phyloP scores from a whole-genome alignment of 2,113 vertebrate species.

The Notothenia coriiceps region DNA sequence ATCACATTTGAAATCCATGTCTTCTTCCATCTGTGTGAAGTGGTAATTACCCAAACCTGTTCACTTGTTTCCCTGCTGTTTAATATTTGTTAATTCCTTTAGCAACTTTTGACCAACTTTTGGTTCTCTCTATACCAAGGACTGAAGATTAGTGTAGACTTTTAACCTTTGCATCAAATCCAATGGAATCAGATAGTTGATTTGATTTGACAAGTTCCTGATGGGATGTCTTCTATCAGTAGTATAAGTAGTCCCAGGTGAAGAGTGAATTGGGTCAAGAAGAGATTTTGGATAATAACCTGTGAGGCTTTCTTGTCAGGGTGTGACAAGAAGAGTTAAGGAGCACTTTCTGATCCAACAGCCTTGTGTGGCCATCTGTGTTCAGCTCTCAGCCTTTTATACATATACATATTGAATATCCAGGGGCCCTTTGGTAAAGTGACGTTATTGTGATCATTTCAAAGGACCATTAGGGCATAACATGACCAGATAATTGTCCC shows the following conservation, averaged over 20 bases:
- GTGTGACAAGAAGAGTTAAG: slow-evolving; percentile 24
- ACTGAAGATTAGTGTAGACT: slow-evolving; percentile 6
- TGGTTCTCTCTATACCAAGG: background rate
- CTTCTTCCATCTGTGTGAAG: slow-evolving; percentile 55
- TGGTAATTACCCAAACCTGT: slow-evolving; percentile 48
- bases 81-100: slow-evolving; percentile 42
- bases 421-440: background rate
- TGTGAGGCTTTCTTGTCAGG: slow-evolving; percentile 6
- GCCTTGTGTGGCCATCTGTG: slow-evolving; percentile 13
- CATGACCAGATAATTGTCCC: background rate
- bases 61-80: slow-evolving; percentile 45
- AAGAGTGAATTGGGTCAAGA: background rate
- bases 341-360: background rate
- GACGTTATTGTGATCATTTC: background rate
- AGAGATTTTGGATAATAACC: slow-evolving; percentile 13
- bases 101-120: background rate
- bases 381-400: background rate
- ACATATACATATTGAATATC: no score
- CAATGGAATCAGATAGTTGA: background rate
- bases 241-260: background rate
- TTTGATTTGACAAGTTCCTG: slow-evolving; percentile 1
- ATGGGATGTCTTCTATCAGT: background rate
- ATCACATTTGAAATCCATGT: slow-evolving; percentile 64
- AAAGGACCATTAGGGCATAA: background rate
- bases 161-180: slow-evolving; percentile 7